Conservation (phyloP, 2,888 invertebrate species). For the Ypsolopha scabrella region DNA sequence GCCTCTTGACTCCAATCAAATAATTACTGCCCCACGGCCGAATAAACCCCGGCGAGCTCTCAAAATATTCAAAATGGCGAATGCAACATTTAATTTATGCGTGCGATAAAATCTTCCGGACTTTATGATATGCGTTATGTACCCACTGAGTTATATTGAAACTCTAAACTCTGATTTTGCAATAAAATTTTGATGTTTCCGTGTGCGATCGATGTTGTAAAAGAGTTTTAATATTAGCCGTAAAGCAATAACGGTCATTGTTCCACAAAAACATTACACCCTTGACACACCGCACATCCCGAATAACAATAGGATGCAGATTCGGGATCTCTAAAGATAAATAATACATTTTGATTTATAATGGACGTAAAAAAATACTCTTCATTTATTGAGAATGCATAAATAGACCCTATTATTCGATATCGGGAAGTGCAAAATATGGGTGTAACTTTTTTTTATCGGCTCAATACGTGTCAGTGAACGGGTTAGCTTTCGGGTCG, state of each 20-base stretch:
- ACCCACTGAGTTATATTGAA: too few relatives aligned
- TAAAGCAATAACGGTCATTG: conserved; percentile 26
- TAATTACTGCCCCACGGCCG: conserved; percentile 67
- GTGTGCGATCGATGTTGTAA: too few relatives aligned
- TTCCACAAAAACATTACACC: conserved; percentile 63
- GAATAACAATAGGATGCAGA: conserved; percentile 69
- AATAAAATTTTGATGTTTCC: too few relatives aligned
- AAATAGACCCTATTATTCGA: conserved; percentile 68
- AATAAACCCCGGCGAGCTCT: conserved; percentile 43
- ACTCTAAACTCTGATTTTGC: too few relatives aligned
- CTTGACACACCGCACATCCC: conserved; percentile 66
- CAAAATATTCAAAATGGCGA: conserved; percentile 65
- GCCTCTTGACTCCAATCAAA: conserved; percentile 69
- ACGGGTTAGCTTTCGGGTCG: conserved; percentile 61
- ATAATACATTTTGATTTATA: conserved; percentile 71
- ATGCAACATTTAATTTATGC: conserved; percentile 40
- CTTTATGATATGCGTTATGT: not conserved
- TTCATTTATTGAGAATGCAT: conserved; percentile 69
- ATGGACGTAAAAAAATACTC: conserved; percentile 66
- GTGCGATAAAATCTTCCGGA: conserved; percentile 36
- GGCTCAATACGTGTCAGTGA: conserved; percentile 61
- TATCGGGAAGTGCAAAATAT: conserved; percentile 69
- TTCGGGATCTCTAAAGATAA: conserved; percentile 67
- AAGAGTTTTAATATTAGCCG: conserved; percentile 17
- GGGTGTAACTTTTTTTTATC: conserved; percentile 65